Evolutionary conservation across 1,140 invertebrate genomes (phyloP).

Genomic region (Lutraria rhynchaena): DNA sequence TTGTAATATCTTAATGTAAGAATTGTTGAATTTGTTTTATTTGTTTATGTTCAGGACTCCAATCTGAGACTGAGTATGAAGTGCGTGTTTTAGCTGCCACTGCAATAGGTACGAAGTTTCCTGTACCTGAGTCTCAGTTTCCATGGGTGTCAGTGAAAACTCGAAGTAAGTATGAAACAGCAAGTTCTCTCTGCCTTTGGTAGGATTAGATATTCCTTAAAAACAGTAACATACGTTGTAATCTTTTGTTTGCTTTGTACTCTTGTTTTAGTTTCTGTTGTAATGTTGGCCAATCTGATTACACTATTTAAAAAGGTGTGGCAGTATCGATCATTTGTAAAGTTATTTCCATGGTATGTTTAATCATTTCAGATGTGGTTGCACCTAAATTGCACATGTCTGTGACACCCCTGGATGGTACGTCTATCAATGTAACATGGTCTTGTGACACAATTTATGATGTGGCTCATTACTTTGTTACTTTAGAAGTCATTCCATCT

Average conservation of each 20-base stretch:
- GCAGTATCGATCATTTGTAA: too few relatives aligned
- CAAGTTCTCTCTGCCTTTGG: too few relatives aligned
- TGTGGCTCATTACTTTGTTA: conserved; percentile 1
- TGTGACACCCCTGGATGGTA: not conserved
- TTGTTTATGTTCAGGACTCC: conserved; percentile 7
- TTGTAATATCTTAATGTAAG: not conserved
- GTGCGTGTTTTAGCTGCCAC: conserved; percentile 42
- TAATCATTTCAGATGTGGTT: not conserved
- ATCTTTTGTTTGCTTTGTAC: too few relatives aligned
- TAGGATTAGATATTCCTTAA: too few relatives aligned
- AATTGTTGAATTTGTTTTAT: not conserved
- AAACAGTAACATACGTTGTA: too few relatives aligned
- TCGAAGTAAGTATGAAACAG: not conserved
- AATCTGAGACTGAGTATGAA: conserved; percentile 36
- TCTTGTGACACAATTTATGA: not conserved
- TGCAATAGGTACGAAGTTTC: not conserved
- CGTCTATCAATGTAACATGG: conserved; percentile 35
- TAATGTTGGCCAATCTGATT: too few relatives aligned
- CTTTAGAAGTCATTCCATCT: not conserved
- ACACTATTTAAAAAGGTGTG: too few relatives aligned
- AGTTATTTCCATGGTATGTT: too few relatives aligned
- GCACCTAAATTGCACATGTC: not conserved
- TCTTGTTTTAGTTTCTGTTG: too few relatives aligned
- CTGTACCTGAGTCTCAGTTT: not conserved
- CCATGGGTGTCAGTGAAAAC: conserved; percentile 39